Percentiles rank a stretch among this genome's conserved stretches.
These are phyloP conservation scores for Oplegnathus fasciatus DNA, from an alignment of 2,113 vertebrate genomes.

Conservation along the genomic window DNA sequence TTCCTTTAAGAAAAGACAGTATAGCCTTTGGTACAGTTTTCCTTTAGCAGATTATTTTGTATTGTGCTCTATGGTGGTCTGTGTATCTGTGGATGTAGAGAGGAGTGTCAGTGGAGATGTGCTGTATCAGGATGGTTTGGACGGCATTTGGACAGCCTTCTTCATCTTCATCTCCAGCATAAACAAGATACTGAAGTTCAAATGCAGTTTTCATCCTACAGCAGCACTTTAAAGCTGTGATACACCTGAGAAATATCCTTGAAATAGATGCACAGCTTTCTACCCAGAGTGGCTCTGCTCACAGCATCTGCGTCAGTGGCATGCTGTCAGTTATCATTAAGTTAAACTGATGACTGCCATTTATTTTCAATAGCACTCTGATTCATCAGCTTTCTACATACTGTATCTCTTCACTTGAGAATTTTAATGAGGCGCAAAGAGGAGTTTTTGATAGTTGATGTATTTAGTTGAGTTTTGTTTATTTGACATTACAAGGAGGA, in stretches of 20 bases:
- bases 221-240: background rate
- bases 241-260: conserved; percentile 7
- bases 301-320: background rate
- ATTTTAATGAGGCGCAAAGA: background rate
- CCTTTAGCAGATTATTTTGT: background rate
- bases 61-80: background rate
- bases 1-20: background rate
- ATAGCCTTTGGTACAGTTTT: background rate
- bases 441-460: background rate
- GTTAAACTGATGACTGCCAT: conserved; percentile 26
- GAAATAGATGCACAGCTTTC: conserved; percentile 1
- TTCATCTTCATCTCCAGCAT: background rate
- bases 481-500: background rate
- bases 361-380: background rate
- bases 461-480: background rate
- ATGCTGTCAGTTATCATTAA: conserved; percentile 21
- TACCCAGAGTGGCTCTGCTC: background rate
- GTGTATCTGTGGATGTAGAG: background rate
- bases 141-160: background rate
- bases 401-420: background rate
- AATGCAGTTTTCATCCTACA: conserved; percentile 11
- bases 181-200: background rate
- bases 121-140: background rate
- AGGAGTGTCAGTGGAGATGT: background rate
- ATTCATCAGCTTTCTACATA: background rate